Evolutionary conservation across 2,888 invertebrate genomes (phyloP).

Genomic region (Camponotus fellah): DNA sequence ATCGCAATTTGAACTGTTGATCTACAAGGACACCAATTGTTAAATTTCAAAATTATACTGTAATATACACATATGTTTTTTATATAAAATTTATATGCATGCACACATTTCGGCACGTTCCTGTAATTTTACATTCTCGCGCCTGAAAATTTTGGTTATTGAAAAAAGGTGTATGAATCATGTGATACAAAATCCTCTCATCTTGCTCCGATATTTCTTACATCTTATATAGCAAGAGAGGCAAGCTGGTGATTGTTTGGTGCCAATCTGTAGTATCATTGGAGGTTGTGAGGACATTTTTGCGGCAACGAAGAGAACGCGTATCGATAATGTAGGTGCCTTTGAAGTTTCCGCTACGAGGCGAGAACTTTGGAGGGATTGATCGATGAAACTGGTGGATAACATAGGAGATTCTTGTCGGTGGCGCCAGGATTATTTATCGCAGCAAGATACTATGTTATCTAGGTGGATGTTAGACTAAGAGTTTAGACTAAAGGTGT

Average conservation of each 20-base stretch:
- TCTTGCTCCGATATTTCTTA: slow-evolving; percentile 5
- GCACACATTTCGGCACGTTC: slow-evolving; percentile 15
- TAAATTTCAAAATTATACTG: slow-evolving; percentile 8
- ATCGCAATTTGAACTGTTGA: not conserved
- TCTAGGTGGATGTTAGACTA: slow-evolving; percentile 1
- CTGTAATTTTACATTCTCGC: not conserved
- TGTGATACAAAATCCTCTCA: not conserved
- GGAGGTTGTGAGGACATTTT: slow-evolving; percentile 15
- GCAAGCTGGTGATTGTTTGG: slow-evolving; percentile 2
- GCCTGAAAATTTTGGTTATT: slow-evolving; percentile 17
- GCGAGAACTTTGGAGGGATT: not conserved
- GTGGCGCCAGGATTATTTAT: slow-evolving; percentile 17
- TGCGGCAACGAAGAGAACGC: slow-evolving; percentile 33
- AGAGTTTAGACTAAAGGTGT: not conserved
- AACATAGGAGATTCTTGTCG: slow-evolving; percentile 5
- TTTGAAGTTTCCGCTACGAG: not conserved
- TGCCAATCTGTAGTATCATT: slow-evolving; percentile 38
- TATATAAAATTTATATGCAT: slow-evolving; percentile 34
- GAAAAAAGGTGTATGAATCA: not conserved
- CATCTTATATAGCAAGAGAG: not conserved
- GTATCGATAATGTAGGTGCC: slow-evolving; percentile 45
- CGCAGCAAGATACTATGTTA: slow-evolving; percentile 31
- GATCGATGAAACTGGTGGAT: slow-evolving; percentile 35
- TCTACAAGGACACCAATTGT: not conserved
- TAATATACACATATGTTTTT: slow-evolving; percentile 29